Conservation (phyloP, 2,113 vertebrate genomes). For the Malurus cyaneus region DNA sequence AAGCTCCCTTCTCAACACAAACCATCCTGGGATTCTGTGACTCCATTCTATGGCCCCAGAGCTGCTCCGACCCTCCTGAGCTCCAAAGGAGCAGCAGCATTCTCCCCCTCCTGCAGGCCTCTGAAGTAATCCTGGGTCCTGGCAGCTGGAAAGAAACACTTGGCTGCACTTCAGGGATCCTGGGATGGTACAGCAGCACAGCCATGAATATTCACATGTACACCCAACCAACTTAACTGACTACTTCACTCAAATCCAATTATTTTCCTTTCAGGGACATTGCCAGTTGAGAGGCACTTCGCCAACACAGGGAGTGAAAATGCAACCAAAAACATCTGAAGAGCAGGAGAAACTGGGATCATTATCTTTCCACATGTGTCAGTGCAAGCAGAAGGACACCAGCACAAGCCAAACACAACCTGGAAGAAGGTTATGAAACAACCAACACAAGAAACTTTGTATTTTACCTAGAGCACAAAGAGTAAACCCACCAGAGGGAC, state of each 20-base stretch:
- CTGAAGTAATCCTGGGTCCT: neutral
- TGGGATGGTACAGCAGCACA: neutral
- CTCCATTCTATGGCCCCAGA: neutral
- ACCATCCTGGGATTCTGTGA: neutral
- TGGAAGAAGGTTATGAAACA: neutral
- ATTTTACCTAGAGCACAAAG: neutral
- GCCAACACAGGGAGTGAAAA: neutral
- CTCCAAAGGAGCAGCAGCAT: neutral
- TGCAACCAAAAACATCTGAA: neutral
- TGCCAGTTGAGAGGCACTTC: neutral
- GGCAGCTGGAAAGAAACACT: neutral
- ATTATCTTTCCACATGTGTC: neutral
- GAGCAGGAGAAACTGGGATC: neutral
- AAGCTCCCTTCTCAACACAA: neutral
- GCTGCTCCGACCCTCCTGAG: neutral
- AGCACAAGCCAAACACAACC: neutral
- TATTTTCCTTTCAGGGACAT: neutral
- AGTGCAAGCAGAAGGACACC: neutral
- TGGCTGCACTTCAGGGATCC: neutral
- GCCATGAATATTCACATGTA: fast-evolving
- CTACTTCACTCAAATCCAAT: neutral
- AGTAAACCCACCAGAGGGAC: neutral
- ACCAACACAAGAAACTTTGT: neutral
- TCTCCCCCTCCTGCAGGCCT: neutral
- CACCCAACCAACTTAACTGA: neutral